Evolutionary conservation across 2,113 vertebrate species (phyloP), one percentile per base, ranked within the genome.

Genomic region (Scopus umbretta): DNA sequence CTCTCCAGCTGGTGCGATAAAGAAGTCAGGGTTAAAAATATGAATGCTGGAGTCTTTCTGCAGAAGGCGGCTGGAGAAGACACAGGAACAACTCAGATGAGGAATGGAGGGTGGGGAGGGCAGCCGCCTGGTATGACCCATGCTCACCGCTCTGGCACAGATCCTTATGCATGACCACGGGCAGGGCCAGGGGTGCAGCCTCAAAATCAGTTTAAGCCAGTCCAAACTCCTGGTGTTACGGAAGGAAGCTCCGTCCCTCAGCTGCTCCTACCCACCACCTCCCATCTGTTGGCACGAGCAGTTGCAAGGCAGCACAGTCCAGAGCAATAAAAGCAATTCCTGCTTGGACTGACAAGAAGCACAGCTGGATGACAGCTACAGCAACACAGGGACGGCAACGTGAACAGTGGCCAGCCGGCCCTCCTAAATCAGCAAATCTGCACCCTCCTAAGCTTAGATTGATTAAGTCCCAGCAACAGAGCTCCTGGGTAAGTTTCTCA

Each of bases 31-130:
- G 21, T 49, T 68, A 32, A 58, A 67, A 56, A 47, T 4, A 56
- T 0, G 20, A 61, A 50, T 6, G 45, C 22, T 42, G 0, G 14
- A 86, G 36, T 25, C 25, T 16, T 30, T 36, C 25, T 34, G 25
- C 53, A 36, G 72, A 19, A 56, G 40, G 49, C 3, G 0, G 29
- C 19, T 30, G 30, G 32, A 10, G 36, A 43, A 26, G 26, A 45
- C 25, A 26, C 10, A 17, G 27, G 9, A 21, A 36, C 7, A 1
- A 1, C 21, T 11, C 0, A 3, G 43, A 18, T 2, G 38, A 52
- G 56, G 66, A 52, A 22, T 0, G 18, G 34, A 15, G 9, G 47
- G 65, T 16, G 43, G 27, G 2, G 38, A 53, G 65, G 47, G 34
- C 34, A 38, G 21, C 55, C 43, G 66, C 38, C 27, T 10, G 32